These are phyloP conservation scores for Calidris pugnax DNA, from an alignment of 2,113 vertebrate genomes.

Conservation along the genomic window DNA sequence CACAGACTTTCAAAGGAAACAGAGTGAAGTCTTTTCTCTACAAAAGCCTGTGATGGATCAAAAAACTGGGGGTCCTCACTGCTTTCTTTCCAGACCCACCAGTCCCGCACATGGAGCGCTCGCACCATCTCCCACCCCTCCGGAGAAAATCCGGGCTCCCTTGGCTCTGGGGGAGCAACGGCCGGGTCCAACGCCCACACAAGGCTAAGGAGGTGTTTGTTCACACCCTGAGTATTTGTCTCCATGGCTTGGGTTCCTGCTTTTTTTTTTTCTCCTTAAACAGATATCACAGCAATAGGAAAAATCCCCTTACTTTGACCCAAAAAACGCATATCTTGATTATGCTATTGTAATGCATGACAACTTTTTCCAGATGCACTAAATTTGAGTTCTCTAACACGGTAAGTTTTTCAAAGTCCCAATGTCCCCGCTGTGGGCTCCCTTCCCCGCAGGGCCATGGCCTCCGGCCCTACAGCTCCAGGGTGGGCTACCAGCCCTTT, in stretches of 20 bases:
- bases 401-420: neutral
- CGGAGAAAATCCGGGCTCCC: neutral
- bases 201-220: neutral
- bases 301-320: neutral
- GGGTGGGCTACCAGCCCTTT: neutral
- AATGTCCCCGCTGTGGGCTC: rapidly evolving
- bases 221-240: neutral
- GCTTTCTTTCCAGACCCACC: rapidly evolving
- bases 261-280: neutral
- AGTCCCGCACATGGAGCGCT: neutral
- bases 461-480: neutral
- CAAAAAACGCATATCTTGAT: rapidly evolving
- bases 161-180: neutral
- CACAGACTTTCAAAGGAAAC: neutral
- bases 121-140: neutral
- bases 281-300: neutral
- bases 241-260: neutral
- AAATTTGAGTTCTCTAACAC: neutral
- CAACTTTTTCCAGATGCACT: neutral
- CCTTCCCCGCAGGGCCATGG: neutral
- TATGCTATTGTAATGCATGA: rapidly evolving
- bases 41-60: neutral
- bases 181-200: neutral
- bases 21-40: neutral
- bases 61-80: neutral